Evolutionary conservation across 2,888 invertebrate species (phyloP).

Genomic region (Gymnocheta viridis): DNA sequence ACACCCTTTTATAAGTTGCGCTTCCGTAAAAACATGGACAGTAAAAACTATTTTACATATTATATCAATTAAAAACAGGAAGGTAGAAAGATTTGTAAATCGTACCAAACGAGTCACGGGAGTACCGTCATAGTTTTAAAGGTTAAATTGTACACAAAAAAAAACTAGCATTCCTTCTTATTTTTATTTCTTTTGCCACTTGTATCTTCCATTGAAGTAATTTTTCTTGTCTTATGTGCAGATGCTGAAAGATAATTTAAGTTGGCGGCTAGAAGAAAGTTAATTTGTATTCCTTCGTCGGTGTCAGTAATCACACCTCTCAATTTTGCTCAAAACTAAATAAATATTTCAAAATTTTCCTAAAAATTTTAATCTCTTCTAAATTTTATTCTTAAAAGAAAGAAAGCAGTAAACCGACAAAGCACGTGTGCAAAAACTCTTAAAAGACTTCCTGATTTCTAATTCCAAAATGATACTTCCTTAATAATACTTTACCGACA

Average conservation of each 20-base stretch:
- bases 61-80: too few relatives aligned
- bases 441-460: constrained; percentile 53
- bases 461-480: constrained; percentile 59
- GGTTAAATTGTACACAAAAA: too few relatives aligned
- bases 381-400: background rate
- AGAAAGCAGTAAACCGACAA: constrained; percentile 49
- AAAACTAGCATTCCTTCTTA: too few relatives aligned
- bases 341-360: constrained; percentile 42
- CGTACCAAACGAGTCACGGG: too few relatives aligned
- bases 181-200: background rate
- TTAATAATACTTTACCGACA: constrained; percentile 45
- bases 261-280: background rate
- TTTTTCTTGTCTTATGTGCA: background rate
- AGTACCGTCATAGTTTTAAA: too few relatives aligned
- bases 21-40: too few relatives aligned
- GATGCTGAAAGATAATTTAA: background rate
- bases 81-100: too few relatives aligned
- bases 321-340: background rate
- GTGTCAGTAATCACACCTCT: too few relatives aligned
- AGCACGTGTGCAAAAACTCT: constrained; percentile 57
- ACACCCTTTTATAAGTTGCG: too few relatives aligned
- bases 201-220: background rate
- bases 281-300: constrained; percentile 16
- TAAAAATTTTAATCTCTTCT: constrained; percentile 27
- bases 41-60: too few relatives aligned